A percentile compares a stretch with the other conserved stretches of the same genome.
Conservation (phyloP, 2,113 vertebrate genomes). For the Cyanistes caeruleus region DNA sequence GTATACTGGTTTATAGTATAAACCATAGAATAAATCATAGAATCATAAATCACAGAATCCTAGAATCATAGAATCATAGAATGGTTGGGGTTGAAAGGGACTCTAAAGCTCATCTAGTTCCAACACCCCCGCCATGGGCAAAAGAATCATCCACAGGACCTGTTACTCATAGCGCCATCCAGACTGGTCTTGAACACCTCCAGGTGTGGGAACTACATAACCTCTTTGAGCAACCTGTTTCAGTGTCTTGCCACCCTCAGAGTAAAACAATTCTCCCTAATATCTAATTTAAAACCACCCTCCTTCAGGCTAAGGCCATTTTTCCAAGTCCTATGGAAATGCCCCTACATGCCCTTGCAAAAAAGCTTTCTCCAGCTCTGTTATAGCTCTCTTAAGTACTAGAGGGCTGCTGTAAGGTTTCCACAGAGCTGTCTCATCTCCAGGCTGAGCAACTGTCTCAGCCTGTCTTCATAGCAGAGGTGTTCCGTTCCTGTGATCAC, state of each 20-base stretch:
- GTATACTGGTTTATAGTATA: too few species aligned
- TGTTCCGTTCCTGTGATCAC: not conserved
- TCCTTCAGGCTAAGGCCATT: not conserved
- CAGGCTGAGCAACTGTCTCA: not conserved
- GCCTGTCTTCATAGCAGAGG: not conserved
- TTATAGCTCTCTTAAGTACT: too few species aligned
- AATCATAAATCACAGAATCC: too few species aligned
- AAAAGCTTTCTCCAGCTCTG: not conserved
- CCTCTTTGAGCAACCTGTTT: not conserved
- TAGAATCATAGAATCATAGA: not conserved
- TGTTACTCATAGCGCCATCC: not conserved
- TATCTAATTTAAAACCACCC: not conserved
- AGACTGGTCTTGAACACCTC: not conserved
- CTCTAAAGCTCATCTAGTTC: not conserved
- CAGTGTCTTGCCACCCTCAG: not conserved
- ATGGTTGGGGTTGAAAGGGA: not conserved
- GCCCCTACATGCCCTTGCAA: not conserved
- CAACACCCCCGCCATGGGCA: not conserved
- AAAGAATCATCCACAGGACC: not conserved
- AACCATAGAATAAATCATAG: not conserved
- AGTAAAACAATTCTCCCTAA: not conserved
- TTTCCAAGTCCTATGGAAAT: not conserved
- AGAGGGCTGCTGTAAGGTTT: not conserved
- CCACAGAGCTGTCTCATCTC: not conserved
- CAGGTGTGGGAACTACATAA: not conserved